phyloP scores from a whole-genome alignment of 2,888 invertebrate genomes.

The Julus scandinavius region DNA sequence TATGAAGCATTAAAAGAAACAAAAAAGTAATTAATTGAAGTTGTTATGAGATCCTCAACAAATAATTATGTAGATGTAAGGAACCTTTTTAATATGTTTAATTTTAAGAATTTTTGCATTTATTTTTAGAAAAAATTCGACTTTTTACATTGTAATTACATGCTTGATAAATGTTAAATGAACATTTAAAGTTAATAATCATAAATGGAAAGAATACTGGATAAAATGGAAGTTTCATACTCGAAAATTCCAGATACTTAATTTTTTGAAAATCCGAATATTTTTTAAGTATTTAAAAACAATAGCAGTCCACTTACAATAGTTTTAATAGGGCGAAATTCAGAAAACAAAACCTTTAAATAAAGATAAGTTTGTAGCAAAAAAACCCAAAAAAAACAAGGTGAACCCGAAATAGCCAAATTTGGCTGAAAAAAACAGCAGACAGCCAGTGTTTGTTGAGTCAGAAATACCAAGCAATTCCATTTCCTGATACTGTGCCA shows the following conservation, averaged over 20 bases:
- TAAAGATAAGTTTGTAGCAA: slow-evolving; percentile 12
- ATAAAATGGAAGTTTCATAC: too few species aligned
- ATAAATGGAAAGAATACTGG: too few species aligned
- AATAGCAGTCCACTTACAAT: not conserved
- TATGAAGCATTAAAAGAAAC: slow-evolving; percentile 15
- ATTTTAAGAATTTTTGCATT: too few species aligned
- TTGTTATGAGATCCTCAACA: not conserved
- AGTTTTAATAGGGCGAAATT: not conserved
- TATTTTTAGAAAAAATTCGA: too few species aligned
- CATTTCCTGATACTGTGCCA: slow-evolving; percentile 26
- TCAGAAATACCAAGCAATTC: slow-evolving; percentile 34
- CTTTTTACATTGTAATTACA: too few species aligned
- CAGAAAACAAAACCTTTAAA: not conserved
- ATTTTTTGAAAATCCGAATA: too few species aligned
- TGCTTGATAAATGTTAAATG: too few species aligned
- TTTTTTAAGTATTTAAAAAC: too few species aligned
- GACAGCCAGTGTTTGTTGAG: slow-evolving; percentile 38
- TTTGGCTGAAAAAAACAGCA: not conserved
- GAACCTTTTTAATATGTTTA: not conserved
- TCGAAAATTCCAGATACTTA: too few species aligned
- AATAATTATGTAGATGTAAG: not conserved
- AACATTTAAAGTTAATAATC: too few species aligned
- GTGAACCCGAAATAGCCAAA: slow-evolving; percentile 24
- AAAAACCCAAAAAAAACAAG: not conserved
- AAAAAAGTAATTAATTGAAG: slow-evolving; percentile 10